Percentiles rank a stretch among this genome's conserved stretches.
phyloP scores from a whole-genome alignment of 2,113 vertebrate species.

The Microtus pennsylvanicus region DNA sequence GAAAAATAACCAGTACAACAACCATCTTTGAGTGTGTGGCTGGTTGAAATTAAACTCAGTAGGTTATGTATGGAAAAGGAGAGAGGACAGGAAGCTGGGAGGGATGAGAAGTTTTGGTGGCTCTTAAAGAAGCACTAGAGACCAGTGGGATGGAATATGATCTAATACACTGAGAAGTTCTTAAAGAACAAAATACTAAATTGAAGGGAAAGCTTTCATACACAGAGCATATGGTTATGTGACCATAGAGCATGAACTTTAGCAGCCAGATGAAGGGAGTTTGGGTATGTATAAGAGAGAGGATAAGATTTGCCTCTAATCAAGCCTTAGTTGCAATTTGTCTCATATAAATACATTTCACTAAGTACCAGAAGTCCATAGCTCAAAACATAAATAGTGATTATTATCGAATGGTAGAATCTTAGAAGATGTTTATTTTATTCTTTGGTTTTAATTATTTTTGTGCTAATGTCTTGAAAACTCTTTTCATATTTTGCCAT shows the following conservation, averaged over 20 bases:
- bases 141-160: not conserved
- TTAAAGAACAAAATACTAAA: not conserved
- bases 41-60: not conserved
- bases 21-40: not conserved
- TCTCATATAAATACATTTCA: constrained; percentile 26
- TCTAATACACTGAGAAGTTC: not conserved
- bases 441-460: constrained; percentile 30
- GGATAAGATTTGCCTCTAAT: constrained; percentile 11
- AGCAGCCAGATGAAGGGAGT: not conserved
- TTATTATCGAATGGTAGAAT: not conserved
- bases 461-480: not conserved
- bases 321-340: not conserved
- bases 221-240: not conserved
- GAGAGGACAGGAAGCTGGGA: too few relatives aligned
- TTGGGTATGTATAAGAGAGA: not conserved
- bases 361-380: constrained; percentile 43
- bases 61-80: not conserved
- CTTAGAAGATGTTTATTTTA: constrained; percentile 27
- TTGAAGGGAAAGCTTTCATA: not conserved
- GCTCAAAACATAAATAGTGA: not conserved
- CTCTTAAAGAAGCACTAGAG: not conserved
- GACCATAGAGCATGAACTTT: not conserved
- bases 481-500: not conserved
- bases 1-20: not conserved
- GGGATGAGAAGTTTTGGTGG: not conserved